Conservation (phyloP, 1,140 invertebrate genomes). For the Arctopsyche grandis region DNA sequence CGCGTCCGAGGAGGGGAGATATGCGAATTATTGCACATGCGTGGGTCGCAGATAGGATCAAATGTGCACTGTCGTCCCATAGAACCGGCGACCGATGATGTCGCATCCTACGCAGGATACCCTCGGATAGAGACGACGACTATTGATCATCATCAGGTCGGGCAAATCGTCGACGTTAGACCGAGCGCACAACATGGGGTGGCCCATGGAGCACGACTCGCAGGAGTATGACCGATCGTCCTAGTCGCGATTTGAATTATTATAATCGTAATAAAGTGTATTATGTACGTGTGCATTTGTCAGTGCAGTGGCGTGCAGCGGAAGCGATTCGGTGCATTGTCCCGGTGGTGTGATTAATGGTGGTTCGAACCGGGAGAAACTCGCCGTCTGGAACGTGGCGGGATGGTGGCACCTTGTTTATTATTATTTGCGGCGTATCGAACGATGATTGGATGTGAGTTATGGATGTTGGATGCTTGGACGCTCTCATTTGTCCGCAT, state of each 20-base stretch:
- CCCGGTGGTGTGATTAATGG: no score
- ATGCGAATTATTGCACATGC: constrained; percentile 1
- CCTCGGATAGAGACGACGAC: not conserved
- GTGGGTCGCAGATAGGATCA: constrained; percentile 13
- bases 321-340: no score
- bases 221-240: not conserved
- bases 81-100: not conserved
- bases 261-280: not conserved
- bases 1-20: not conserved
- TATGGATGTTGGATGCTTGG: constrained; percentile 9
- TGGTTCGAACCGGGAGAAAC: no score
- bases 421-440: constrained; percentile 12
- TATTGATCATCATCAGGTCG: constrained; percentile 14
- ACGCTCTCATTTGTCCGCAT: constrained; percentile 9
- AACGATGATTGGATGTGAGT: constrained; percentile 8
- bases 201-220: not conserved
- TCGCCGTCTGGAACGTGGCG: not conserved
- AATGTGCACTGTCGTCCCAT: not conserved
- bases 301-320: no score
- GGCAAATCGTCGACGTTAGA: no score
- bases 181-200: not conserved
- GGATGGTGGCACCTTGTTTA: not conserved
- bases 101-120: constrained; percentile 17
- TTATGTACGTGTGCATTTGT: no score
- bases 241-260: not conserved